phyloP scores from a whole-genome alignment of 2,797 vertebrate genomes.

The Nyctalus aviator region DNA sequence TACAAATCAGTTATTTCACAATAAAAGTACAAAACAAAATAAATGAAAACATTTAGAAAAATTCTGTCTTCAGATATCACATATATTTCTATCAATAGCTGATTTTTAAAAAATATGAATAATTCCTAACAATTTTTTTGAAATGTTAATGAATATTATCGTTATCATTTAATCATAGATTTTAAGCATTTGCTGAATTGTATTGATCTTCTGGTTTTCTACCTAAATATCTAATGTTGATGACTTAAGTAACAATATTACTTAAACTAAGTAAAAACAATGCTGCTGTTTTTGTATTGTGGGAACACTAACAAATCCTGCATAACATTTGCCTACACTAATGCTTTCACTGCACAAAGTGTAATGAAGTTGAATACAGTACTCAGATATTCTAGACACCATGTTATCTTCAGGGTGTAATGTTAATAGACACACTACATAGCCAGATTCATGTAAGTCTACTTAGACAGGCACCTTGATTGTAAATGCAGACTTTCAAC shows the following conservation, averaged over 20 bases:
- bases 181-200: neutral
- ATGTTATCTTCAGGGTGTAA: neutral
- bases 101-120: neutral
- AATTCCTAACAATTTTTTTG: neutral
- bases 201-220: conserved; percentile 9
- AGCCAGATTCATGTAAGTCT: conserved; percentile 25
- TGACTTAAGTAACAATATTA: neutral
- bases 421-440: neutral
- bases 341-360: neutral
- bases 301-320: neutral
- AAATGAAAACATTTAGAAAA: neutral
- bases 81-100: neutral
- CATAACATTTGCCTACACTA: neutral
- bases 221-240: conserved; percentile 18
- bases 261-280: conserved; percentile 13
- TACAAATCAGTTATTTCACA: neutral
- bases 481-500: conserved; percentile 48
- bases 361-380: neutral
- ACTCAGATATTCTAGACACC: neutral
- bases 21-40: neutral
- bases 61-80: neutral
- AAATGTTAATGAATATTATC: neutral
- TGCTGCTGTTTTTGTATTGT: conserved; percentile 30
- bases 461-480: conserved; percentile 7
- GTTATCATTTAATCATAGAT: neutral